Evolutionary conservation across 2,888 invertebrate species (phyloP).

Genomic region (Lasioglossum vierecki): DNA sequence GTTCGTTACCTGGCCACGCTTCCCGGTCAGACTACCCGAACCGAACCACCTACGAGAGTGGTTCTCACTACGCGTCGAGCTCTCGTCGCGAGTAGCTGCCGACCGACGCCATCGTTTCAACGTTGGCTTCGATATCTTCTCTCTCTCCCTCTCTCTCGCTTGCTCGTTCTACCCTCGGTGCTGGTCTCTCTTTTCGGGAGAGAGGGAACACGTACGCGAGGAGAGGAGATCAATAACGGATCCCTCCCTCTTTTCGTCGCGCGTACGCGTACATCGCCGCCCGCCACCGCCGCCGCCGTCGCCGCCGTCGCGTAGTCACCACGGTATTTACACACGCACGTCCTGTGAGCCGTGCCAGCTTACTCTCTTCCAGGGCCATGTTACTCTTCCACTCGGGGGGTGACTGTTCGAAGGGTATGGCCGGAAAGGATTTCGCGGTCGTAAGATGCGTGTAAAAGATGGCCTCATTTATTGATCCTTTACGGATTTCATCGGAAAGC

Average conservation of each 20-base stretch:
- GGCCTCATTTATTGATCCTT: constrained; percentile 53
- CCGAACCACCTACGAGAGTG: constrained; percentile 40
- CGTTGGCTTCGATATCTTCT: constrained; percentile 8
- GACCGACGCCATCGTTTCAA: constrained; percentile 7
- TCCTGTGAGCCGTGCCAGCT: constrained; percentile 28
- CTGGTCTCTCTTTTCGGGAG: constrained; percentile 17
- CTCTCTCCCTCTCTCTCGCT: neutral
- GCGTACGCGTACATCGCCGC: constrained; percentile 51
- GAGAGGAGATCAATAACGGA: constrained; percentile 77
- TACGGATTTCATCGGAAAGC: constrained; percentile 44
- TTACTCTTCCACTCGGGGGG: neutral
- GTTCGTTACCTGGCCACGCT: constrained; percentile 62
- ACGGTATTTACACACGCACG: constrained; percentile 58
- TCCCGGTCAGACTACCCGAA: constrained; percentile 51
- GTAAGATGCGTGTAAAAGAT: constrained; percentile 41
- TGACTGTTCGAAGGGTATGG: neutral
- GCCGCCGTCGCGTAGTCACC: constrained; percentile 47
- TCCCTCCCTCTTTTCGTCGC: constrained; percentile 65
- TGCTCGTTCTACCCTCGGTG: neutral
- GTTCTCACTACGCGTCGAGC: constrained; percentile 62
- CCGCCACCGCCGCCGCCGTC: constrained; percentile 23
- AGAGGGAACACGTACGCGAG: constrained; percentile 55
- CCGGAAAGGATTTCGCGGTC: constrained; percentile 53
- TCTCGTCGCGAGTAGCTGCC: constrained; percentile 57
- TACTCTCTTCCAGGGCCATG: neutral